Evolutionary conservation across 2,113 vertebrate genomes (phyloP).

Genomic region (Clarias magur): DNA sequence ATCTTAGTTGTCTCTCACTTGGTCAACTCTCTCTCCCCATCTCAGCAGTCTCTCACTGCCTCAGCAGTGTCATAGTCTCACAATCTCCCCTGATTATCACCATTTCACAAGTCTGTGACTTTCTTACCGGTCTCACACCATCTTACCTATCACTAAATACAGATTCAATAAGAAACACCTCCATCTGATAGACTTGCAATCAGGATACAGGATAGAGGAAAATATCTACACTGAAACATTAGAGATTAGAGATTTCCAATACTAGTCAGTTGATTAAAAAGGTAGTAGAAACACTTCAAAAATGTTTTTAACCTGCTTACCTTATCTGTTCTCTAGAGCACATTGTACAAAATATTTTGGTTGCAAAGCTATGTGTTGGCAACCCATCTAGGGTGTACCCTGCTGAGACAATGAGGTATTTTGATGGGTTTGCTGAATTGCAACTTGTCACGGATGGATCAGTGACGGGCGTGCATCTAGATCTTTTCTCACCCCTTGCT

Average conservation of each 20-base stretch:
- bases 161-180: neutral
- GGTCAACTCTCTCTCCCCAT: neutral
- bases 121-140: neutral
- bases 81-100: neutral
- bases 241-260: neutral
- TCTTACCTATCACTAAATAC: neutral
- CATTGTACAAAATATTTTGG: neutral
- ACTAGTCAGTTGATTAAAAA: neutral
- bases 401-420: no score
- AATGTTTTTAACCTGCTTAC: neutral
- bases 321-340: no score
- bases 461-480: no score
- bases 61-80: neutral
- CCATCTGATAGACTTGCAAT: neutral
- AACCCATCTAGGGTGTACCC: neutral
- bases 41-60: neutral
- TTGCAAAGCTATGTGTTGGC: neutral
- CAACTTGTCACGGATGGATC: no score
- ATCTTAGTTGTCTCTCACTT: neutral
- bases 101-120: neutral
- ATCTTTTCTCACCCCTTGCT: no score
- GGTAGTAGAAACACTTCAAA: neutral
- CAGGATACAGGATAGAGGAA: neutral
- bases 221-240: no score
- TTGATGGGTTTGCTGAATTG: no score